A percentile compares a stretch with the other conserved stretches of the same genome.
Conservation (phyloP, 2,888 invertebrate genomes). For the Drosophila subsilvestris region DNA sequence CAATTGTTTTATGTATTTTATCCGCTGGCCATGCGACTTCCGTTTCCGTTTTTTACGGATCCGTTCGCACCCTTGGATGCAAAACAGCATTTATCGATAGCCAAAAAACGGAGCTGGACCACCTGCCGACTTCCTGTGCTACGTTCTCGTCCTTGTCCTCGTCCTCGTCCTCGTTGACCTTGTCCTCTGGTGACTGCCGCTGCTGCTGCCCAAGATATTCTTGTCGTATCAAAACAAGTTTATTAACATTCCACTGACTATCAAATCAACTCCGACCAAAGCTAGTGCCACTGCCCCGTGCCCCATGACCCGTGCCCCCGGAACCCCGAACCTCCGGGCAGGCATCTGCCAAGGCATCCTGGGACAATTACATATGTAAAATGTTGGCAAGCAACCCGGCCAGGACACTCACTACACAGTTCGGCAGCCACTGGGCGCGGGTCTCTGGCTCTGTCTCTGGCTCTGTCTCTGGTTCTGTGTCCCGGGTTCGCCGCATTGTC, state of each 20-base stretch:
- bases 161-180: constrained; percentile 72
- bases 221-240: constrained; percentile 70
- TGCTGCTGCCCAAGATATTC: constrained; percentile 24
- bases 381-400: constrained; percentile 24
- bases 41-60: constrained; percentile 56
- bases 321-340: constrained; percentile 2
- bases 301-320: too few species aligned
- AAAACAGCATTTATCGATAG: neutral
- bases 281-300: too few species aligned
- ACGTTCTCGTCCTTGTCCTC: constrained; percentile 59
- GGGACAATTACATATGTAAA: constrained; percentile 49
- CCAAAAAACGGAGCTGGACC: constrained; percentile 34
- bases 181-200: constrained; percentile 43
- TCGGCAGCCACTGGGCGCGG: constrained; percentile 33
- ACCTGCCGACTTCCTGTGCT: constrained; percentile 64
- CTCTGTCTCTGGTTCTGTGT: constrained; percentile 35
- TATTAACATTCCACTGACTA: constrained; percentile 57
- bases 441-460: neutral
- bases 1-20: constrained; percentile 40
- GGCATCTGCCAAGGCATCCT: constrained; percentile 24
- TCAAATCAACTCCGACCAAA: constrained; percentile 1
- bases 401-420: constrained; percentile 16
- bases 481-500: constrained; percentile 58
- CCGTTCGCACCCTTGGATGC: neutral
- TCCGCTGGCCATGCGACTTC: constrained; percentile 59